These are phyloP conservation scores for Tinamus guttatus DNA, from an alignment of 2,113 vertebrate genomes.

Conservation along the genomic window DNA sequence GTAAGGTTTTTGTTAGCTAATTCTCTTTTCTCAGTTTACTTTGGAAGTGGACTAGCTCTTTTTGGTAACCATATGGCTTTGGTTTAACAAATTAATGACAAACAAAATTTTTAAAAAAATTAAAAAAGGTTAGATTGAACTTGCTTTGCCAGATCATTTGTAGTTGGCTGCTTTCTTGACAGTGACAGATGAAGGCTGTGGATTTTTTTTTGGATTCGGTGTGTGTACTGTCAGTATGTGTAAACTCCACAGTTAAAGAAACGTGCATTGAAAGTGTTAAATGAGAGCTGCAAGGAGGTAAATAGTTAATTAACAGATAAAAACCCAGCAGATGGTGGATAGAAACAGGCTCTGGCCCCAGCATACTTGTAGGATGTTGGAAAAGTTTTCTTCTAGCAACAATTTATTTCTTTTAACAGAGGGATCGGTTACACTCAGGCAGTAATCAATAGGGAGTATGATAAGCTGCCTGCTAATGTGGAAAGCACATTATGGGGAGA, in stretches of 20 bases:
- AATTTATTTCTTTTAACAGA: not conserved
- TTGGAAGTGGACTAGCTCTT: not conserved
- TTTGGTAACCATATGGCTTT: not conserved
- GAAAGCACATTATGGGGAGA: not conserved
- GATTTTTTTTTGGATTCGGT: not conserved
- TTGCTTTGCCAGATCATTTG: constrained; percentile 11
- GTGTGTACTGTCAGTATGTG: not conserved
- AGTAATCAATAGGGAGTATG: not conserved
- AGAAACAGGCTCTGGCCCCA: not conserved
- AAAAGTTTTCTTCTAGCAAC: not conserved
- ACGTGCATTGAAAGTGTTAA: not conserved
- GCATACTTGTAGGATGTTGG: not conserved
- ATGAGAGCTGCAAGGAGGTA: not conserved
- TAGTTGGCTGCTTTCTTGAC: not conserved
- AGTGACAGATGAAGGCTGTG: not conserved
- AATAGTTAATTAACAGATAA: constrained; percentile 29
- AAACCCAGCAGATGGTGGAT: constrained; percentile 33
- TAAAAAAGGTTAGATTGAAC: not conserved
- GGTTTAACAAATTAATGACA: not conserved
- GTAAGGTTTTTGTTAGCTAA: not conserved
- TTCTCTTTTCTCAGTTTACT: not conserved
- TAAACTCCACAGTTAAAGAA: not conserved
- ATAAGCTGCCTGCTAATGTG: not conserved
- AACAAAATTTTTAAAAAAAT: not conserved
- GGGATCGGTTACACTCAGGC: not conserved